phyloP scores from a whole-genome alignment of 2,113 vertebrate genomes.

The Carollia perspicillata region DNA sequence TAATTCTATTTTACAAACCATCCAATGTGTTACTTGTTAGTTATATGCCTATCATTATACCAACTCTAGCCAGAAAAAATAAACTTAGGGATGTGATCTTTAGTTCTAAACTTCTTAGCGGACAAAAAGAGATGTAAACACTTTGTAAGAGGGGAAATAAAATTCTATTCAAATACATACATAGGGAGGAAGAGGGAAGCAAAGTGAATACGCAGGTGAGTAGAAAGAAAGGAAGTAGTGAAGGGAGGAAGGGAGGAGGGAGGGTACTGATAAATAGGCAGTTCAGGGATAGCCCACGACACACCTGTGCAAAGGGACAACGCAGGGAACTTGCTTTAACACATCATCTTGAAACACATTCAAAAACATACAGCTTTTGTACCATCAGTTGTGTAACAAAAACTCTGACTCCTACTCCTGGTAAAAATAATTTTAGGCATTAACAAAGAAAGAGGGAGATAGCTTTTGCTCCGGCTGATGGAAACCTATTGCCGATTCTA shows the following conservation, averaged over 20 bases:
- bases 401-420: not conserved
- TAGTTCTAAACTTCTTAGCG: not conserved
- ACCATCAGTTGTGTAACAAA: not conserved
- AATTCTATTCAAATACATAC: not conserved
- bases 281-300: not conserved
- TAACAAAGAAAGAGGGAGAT: not conserved
- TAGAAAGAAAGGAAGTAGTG: not conserved
- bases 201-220: not conserved
- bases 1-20: not conserved
- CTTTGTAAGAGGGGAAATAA: not conserved
- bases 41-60: not conserved
- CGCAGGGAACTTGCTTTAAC: not conserved
- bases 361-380: not conserved
- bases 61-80: not conserved
- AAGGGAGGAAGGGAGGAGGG: not conserved
- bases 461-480: not conserved
- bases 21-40: not conserved
- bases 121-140: not conserved
- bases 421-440: not conserved
- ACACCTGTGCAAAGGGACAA: not conserved
- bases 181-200: not conserved
- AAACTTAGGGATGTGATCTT: not conserved
- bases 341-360: not conserved
- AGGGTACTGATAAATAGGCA: rapidly evolving
- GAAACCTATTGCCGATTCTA: not conserved